Base-by-base conservation (phyloP, 2,797 vertebrate genomes). In the Brachyrhaphis roseni region DNA sequence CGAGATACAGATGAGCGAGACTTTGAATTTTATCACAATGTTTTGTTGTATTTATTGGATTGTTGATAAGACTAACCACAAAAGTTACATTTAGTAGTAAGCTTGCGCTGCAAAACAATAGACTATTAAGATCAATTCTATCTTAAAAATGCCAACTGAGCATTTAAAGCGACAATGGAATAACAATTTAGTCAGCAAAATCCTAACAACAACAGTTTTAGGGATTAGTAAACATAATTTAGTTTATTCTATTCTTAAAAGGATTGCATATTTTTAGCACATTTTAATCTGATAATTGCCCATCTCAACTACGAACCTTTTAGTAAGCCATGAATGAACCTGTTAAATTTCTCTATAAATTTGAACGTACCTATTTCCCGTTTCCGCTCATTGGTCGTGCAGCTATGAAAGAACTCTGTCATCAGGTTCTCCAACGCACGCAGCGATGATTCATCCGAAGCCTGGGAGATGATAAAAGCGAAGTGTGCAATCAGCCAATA, bases 371-470 rank as follows among this genome's bases (percentile, higher is more conserved):
- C 98, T 74, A 99, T 99, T 94, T 99, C 98, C 16, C 97, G 96
- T 81, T 99, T 99, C 78, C 98, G 94, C 90, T 99, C 98, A 57
- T 99, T 99, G 0, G 97, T 98, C 0, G 98, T 99, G 93, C 97
- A 98, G 71, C 95, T 97, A 92, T 99, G 98, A 92, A 99, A 99
- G 94, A 99, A 99, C 87, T 99, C 98, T 0, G 97, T 98, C 98
- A 99, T 99, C 3, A 99, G 95, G 93, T 95, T 97, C 95, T 99
- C 98, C 93, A 99, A 84, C 34, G 97, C 98, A 82, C 97, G 96
- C 82, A 99, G 93, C 0, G 98, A 99, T 88, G 96, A 89, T 94
- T 99, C 98, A 87, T 99, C 98, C 64, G 98, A 98, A 81, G 96
- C 97, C 98, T 99, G 84, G 76, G 13, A 45, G 55, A 79, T 7